phyloP scores from a whole-genome alignment of 92 coral and sea anemone genomes.

The Porites evermanni region DNA sequence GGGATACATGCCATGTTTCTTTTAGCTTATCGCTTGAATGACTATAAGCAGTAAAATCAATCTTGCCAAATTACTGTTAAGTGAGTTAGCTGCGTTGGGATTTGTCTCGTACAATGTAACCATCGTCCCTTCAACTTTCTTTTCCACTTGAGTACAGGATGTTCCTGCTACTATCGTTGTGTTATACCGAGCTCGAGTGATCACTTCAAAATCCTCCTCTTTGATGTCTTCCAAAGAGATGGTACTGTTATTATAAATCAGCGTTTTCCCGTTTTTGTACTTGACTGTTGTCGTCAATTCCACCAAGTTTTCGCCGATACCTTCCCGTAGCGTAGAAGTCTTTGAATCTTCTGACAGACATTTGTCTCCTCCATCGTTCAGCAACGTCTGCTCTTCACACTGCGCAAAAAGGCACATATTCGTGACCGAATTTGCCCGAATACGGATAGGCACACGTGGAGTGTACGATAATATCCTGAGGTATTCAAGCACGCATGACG shows the following conservation, averaged over 20 bases:
- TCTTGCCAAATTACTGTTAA: not conserved
- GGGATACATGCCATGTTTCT: too few species aligned
- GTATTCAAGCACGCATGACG: too few species aligned
- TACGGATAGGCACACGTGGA: too few species aligned
- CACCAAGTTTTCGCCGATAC: conserved; percentile 11
- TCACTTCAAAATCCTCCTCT: conserved; percentile 32
- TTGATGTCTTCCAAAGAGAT: conserved; percentile 24
- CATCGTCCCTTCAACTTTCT: conserved; percentile 30
- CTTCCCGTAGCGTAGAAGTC: not conserved
- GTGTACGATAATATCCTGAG: too few species aligned
- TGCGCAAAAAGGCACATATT: too few species aligned
- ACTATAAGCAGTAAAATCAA: not conserved
- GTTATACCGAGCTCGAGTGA: conserved; percentile 23
- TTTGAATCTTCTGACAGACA: not conserved
- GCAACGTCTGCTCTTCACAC: conserved; percentile 23
- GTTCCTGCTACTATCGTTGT: conserved; percentile 23
- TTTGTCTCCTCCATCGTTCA: not conserved
- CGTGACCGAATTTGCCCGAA: too few species aligned
- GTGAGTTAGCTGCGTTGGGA: conserved; percentile 16
- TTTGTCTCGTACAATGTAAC: conserved; percentile 44
- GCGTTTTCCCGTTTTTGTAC: conserved; percentile 12
- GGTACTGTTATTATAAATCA: not conserved
- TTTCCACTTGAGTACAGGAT: conserved; percentile 27
- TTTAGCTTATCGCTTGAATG: too few species aligned
- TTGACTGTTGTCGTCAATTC: conserved; percentile 31